These are phyloP conservation scores for Epizoanthus rinbou DNA, from an alignment of 92 coral and sea anemone genomes.

Conservation along the genomic window DNA sequence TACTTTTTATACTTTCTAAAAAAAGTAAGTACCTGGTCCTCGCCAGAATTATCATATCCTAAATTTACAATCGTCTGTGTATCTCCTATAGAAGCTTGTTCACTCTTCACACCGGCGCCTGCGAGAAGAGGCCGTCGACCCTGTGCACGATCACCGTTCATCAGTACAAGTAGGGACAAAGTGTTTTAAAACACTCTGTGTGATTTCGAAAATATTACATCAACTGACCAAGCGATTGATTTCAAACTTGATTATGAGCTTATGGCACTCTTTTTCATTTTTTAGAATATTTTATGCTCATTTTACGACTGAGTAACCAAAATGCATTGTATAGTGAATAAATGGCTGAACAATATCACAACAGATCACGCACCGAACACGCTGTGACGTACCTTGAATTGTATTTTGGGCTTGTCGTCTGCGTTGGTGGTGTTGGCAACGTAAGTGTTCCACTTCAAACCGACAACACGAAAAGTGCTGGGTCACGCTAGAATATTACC, in stretches of 20 bases:
- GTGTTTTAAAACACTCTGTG: no score
- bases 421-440: not conserved
- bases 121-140: no score
- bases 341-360: slow-evolving; percentile 13
- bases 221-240: slow-evolving; percentile 2
- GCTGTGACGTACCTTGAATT: slow-evolving; percentile 18
- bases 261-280: slow-evolving; percentile 2
- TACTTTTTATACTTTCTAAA: no score
- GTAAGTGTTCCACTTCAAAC: not conserved
- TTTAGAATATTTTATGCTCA: slow-evolving; percentile 35
- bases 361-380: slow-evolving; percentile 23
- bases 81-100: no score
- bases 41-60: slow-evolving; percentile 6
- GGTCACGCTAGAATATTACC: slow-evolving; percentile 6
- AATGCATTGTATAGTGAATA: slow-evolving; percentile 3
- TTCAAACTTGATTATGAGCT: not conserved
- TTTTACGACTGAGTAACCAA: slow-evolving; percentile 33
- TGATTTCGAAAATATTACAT: not conserved
- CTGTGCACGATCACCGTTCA: no score
- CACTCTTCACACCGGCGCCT: no score
- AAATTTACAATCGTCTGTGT: not conserved
- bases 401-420: slow-evolving; percentile 33
- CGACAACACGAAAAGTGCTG: slow-evolving; percentile 5
- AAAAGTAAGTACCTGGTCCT: no score
- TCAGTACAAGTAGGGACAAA: no score